Percentiles rank a stretch among this genome's conserved stretches.
Conservation (phyloP, 1,140 invertebrate genomes). For the Nymphalis io region DNA sequence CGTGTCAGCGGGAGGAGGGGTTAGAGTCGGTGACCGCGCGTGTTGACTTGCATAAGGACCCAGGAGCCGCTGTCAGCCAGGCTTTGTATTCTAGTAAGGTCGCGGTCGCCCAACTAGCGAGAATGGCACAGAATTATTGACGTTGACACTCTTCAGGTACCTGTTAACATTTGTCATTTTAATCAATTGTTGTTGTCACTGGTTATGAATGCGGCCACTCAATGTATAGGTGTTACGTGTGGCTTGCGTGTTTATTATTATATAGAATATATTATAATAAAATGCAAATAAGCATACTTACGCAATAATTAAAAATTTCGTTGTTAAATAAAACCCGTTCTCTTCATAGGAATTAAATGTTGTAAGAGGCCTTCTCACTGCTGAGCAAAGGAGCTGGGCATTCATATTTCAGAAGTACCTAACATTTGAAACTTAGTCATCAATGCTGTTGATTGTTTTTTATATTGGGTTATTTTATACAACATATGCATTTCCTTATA, state of each 20-base stretch:
- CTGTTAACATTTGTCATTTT: conserved; percentile 54
- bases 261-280: not conserved
- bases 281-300: not conserved
- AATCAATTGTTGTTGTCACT: conserved; percentile 45
- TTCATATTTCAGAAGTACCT: too few species aligned
- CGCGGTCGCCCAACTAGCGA: conserved; percentile 57
- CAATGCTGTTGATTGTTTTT: too few species aligned
- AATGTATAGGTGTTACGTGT: conserved; percentile 10
- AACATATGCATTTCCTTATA: too few species aligned
- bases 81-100: conserved; percentile 69
- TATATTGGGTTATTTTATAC: too few species aligned
- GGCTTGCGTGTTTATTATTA: not conserved
- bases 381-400: too few species aligned
- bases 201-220: conserved; percentile 40
- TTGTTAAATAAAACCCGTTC: too few species aligned
- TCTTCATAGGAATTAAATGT: too few species aligned
- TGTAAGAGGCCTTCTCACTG: too few species aligned
- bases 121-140: conserved; percentile 67
- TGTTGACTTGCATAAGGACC: conserved; percentile 71
- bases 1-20: conserved; percentile 42
- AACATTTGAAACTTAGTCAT: too few species aligned
- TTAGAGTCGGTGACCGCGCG: conserved; percentile 69
- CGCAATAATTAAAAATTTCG: too few species aligned
- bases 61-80: conserved; percentile 50
- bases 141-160: conserved; percentile 47